Evolutionary conservation across 1,140 invertebrate genomes (phyloP).

Genomic region (Proctacanthus coquilletti): DNA sequence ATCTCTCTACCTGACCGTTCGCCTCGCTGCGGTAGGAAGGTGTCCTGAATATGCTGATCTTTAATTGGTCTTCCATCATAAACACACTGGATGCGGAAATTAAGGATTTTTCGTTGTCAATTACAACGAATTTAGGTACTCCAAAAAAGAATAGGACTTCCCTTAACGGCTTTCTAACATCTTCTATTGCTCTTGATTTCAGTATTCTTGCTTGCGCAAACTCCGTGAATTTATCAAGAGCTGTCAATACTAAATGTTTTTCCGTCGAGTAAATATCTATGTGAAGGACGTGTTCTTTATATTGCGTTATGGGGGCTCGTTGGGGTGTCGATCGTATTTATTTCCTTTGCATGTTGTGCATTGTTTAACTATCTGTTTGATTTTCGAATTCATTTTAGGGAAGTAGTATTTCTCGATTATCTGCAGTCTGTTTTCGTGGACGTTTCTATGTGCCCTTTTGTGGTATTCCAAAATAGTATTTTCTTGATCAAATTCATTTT

Average conservation of each 20-base stretch:
- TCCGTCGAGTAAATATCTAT: slow-evolving; percentile 4
- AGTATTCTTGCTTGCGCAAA: slow-evolving; percentile 6
- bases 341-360: slow-evolving; percentile 7
- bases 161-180: slow-evolving; percentile 3
- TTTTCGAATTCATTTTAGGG: slow-evolving; percentile 6
- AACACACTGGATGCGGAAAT: slow-evolving; percentile 2
- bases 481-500: slow-evolving; percentile 5
- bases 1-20: slow-evolving; percentile 10
- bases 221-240: slow-evolving; percentile 10
- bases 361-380: slow-evolving; percentile 4
- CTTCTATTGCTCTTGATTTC: slow-evolving; percentile 8
- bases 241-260: slow-evolving; percentile 5
- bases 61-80: slow-evolving; percentile 6
- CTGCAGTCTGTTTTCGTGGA: slow-evolving; percentile 6
- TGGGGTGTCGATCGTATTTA: slow-evolving; percentile 5
- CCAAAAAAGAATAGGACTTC: slow-evolving; percentile 1
- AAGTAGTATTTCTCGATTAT: slow-evolving; percentile 8
- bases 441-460: slow-evolving; percentile 5
- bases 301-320: slow-evolving; percentile 6
- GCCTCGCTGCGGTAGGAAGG: slow-evolving; percentile 4
- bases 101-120: slow-evolving; percentile 8
- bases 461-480: slow-evolving; percentile 5
- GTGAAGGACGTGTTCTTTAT: slow-evolving; percentile 5
- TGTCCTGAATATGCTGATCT: slow-evolving; percentile 4
- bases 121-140: slow-evolving; percentile 4